Base-by-base conservation (phyloP, 2,113 vertebrate genomes). In the Rhynchomys soricoides region DNA sequence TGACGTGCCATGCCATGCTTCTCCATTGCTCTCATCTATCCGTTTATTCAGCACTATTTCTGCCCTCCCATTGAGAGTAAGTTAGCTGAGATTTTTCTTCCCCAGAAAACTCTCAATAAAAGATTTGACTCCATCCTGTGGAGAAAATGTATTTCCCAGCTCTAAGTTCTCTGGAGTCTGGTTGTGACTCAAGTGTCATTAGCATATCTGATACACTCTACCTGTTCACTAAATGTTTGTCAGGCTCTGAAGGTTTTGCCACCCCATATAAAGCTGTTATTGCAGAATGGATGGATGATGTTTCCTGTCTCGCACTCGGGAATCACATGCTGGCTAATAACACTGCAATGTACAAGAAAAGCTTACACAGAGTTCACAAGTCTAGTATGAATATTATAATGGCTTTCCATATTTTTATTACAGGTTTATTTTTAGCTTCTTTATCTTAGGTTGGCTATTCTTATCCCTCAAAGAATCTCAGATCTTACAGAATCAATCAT, bases 381-480 rank as follows among this genome's bases (percentile, higher is more conserved):
- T 43, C 92, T 91, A 77, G 81, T 91, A 93, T 73, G 3, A 70
- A 86, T 68, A 12, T 74, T 78, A 74, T 59, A 89, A 71, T 86
- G 70, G 86, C 40, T 91, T 85, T n/a, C 7, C 66, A 0, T 71
- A 45, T 95, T 85, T 31, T 64, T 64, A 79, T 83, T 93, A 37
- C 19, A 24, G 77, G 11, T 81, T 86, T 79, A 87, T 87, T 17
- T 74, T 83, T 79, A 92, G 57, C 16, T 13, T 86, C 93, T 89
- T n/a, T 90, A 31, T 91, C 45, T 94, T 62, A 15, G n/a, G 90
- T 93, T 59, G 62, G 21, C 70, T 94, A 62, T 91, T 95, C 93
- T 91, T 96, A 12, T 89, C 77, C 70, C 94, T 90, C 79, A 43
- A 92, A 96, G 64, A 94, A 37, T 64, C 17, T 85, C 50, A 70